Evolutionary conservation across 2,888 invertebrate genomes (phyloP), one percentile per base, ranked within the genome.

Genomic region (Operophtera brumata): DNA sequence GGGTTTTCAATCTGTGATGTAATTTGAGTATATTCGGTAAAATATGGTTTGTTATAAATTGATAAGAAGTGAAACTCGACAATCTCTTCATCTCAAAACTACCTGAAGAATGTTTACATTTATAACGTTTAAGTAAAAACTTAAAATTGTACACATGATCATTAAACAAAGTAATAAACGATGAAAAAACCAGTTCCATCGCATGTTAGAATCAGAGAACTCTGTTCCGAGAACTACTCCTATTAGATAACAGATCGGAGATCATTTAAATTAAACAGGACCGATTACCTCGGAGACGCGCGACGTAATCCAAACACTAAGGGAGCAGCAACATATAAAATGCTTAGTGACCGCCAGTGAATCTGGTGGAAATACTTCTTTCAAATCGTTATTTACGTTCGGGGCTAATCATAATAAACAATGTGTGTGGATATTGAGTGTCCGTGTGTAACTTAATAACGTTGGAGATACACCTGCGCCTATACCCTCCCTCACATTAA

Each of bases 191-290:
- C 72, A 60, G 78, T 77, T 72, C 61, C 73, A 73, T 73, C 73
- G 71, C 69, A 70, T 66, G 73, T 73, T 74, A 66, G 75, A 77
- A 78, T 78, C 80, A 72, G 73, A 73, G 77, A 75, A 75, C 70
- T 71, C 67, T 73, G 71, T 85, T 85, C 84, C 74, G 59, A 70
- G 86, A 86, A 86, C 69, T 75, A 78, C 78, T 80, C 73, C 80
- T 82, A 81, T 80, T 78, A 84, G 86, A 86, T 85, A 85, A 84
- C 80, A 80, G 81, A 86, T 86, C 82, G 71, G 72, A 71, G 75
- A 74, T 78, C 75, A 75, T 81, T 82, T 76, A 77, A 80, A 80
- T 80, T 77, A 78, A 78, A 76, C 72, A 77, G 76, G 74, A 73
- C 76, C 77, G 75, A 78, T 82, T 77, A 82, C 74, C 71, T 68